Evolutionary conservation across 2,888 invertebrate species (phyloP).

Genomic region (Drosophila maculinotata): DNA sequence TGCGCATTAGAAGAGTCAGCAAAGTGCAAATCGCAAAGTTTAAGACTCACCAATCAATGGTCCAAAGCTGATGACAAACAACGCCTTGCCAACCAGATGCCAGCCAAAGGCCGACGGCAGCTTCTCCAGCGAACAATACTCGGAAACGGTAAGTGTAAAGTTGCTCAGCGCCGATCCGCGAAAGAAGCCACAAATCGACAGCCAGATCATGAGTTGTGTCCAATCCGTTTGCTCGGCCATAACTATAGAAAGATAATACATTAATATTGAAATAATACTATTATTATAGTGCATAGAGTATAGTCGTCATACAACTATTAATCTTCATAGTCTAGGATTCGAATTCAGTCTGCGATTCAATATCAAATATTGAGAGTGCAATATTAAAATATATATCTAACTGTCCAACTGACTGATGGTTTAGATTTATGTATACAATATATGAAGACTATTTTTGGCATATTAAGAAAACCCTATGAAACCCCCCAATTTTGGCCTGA

Average conservation of each 20-base stretch:
- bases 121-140: conserved; percentile 90
- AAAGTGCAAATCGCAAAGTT: too few relatives aligned
- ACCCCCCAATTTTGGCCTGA: too few relatives aligned
- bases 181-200: conserved; percentile 92
- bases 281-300: too few relatives aligned
- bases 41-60: conserved; percentile 88
- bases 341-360: too few relatives aligned
- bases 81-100: conserved; percentile 91
- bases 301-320: too few relatives aligned
- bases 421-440: too few relatives aligned
- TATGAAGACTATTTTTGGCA: too few relatives aligned
- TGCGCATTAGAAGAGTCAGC: not conserved
- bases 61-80: conserved; percentile 89
- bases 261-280: not conserved
- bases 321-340: too few relatives aligned
- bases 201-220: conserved; percentile 89
- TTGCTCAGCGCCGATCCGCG: conserved; percentile 92
- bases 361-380: too few relatives aligned
- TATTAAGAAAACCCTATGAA: too few relatives aligned
- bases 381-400: too few relatives aligned
- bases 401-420: too few relatives aligned
- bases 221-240: conserved; percentile 91
- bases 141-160: conserved; percentile 91
- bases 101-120: conserved; percentile 91
- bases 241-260: conserved; percentile 86